Base-by-base conservation (phyloP, 2,113 vertebrate genomes). In the Phalacrocorax pelagicus region DNA sequence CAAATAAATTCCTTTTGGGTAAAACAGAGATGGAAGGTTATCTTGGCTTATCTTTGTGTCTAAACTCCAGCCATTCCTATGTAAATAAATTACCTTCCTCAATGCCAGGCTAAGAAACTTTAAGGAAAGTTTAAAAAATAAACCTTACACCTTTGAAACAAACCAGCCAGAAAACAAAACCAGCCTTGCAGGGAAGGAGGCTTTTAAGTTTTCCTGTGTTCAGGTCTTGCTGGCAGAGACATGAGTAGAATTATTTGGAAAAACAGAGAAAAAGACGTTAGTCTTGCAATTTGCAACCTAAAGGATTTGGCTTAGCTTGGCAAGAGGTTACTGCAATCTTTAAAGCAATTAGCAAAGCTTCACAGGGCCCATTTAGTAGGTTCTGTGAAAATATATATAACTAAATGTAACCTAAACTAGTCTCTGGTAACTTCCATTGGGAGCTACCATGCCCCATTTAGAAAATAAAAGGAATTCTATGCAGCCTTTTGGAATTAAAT, bases 61-160 rank as follows among this genome's bases (percentile, higher is more conserved):
- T 90, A 85, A 96, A 66, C 62, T 78, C 49, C 66, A 73, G 38
- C 38, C 40, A 18, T 38, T 65, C 46, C 51, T 69, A 42, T 47
- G 65, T 83, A 90, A 96, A 94, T 85, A 90, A 78, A 95, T 88
- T 46, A 54, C 36, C 57, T 92, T 85, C 66, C 74, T 95, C 75
- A 63, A 23, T 63, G 38, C 51, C 44, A 65, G 44, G 54, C 66
- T 73, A 85, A 77, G 51, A 22, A 79, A 82, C 85, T 77, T 93
- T 13, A 85, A 92, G 46, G 81, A 85, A 86, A 81, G 85, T 66
- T 87, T 23, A 21, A 81, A 91, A 92, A 78, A 46, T 55, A 74
- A 65, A 27, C 27, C 19, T 80, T 71, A 61, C 36, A 47, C 59
- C 30, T 93, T 74, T 27, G 19, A 69, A 93, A 82, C 27, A 65